Evolutionary conservation across 1,140 invertebrate genomes (phyloP).

Genomic region (Heliconius nattereri): DNA sequence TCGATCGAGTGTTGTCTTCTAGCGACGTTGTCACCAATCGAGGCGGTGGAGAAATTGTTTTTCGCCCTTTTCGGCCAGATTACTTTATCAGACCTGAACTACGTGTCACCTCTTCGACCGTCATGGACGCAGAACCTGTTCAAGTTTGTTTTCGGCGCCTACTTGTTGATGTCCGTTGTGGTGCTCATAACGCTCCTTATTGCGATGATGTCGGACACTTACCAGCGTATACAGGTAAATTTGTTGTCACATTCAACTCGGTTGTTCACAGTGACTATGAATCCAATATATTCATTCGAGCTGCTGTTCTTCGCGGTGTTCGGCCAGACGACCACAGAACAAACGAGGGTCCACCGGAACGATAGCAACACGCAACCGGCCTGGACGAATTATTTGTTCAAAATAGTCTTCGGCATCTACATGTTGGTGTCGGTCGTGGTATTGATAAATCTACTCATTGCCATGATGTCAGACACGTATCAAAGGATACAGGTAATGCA

Average conservation of each 20-base stretch:
- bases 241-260: slow-evolving; percentile 53
- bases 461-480: slow-evolving; percentile 99
- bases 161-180: slow-evolving; percentile 98
- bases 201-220: slow-evolving; percentile 99
- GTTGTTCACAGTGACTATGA: slow-evolving; percentile 91
- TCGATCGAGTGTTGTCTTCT: slow-evolving; percentile 69
- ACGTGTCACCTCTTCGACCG: slow-evolving; percentile 84
- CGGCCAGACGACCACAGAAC: slow-evolving; percentile 95
- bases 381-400: slow-evolving; percentile 91
- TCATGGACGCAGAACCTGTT: slow-evolving; percentile 90
- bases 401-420: slow-evolving; percentile 94
- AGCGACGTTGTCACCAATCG: slow-evolving; percentile 92
- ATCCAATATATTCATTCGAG: slow-evolving; percentile 95
- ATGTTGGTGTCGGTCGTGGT: slow-evolving; percentile 99
- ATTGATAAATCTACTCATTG: slow-evolving; percentile 99
- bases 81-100: slow-evolving; percentile 91
- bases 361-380: slow-evolving; percentile 83
- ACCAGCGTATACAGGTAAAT: slow-evolving; percentile 96
- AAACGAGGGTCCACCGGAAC: slow-evolving; percentile 85
- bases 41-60: slow-evolving; percentile 98
- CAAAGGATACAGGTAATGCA: slow-evolving; percentile 94
- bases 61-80: slow-evolving; percentile 99
- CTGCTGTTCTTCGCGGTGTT: slow-evolving; percentile 99
- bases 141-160: slow-evolving; percentile 95
- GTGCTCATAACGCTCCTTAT: slow-evolving; percentile 99